Evolutionary conservation across 1,140 invertebrate species (phyloP), one percentile per base, ranked within the genome.

Genomic region (Campodea augens): DNA sequence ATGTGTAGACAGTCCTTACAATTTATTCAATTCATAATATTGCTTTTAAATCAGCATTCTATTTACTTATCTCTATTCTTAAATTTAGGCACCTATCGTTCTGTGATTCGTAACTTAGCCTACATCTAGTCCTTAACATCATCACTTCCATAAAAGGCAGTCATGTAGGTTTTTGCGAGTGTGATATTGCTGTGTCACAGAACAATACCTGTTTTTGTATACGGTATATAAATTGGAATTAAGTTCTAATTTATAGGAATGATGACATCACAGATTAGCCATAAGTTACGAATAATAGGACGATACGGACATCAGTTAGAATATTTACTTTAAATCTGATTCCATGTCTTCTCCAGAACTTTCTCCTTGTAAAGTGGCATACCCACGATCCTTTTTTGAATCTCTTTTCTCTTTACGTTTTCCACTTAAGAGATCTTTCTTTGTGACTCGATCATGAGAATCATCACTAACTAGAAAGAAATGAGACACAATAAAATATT

Each of bases 301-400:
- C 27, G n/a, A 32, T 32, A 32, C 27, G n/a, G 27, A 32, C 7
- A 51, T 23, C n/a, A 38, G 13, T 29, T 48, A 19, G 13, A 39
- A 22, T 47, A 54, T 64, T 62, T 68, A 87, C 84, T 86, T 91
- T 18, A 81, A 73, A 59, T 88, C 83, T 43, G 72, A 67, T 52
- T 86, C 82, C 53, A 63, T 54, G 45, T 90, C 87, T 57, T 91
- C 87, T 15, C 78, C 82, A 4, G 87, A 91, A 58, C 86, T 90
- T 64, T 92, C 88, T 29, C 85, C 88, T 61, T 87, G 86, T 57
- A 93, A 68, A 12, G 87, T 82, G 13, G 84, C 85, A 73, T 93
- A 93, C 1, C 84, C 81, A 57, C 80, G 73, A 49, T 74, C 72
- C 49, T 81, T 78, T 54, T 88, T 87, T 40, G 74, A 75, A 47